Conservation (phyloP, 2,888 invertebrate genomes). For the Synergus itoensis region DNA sequence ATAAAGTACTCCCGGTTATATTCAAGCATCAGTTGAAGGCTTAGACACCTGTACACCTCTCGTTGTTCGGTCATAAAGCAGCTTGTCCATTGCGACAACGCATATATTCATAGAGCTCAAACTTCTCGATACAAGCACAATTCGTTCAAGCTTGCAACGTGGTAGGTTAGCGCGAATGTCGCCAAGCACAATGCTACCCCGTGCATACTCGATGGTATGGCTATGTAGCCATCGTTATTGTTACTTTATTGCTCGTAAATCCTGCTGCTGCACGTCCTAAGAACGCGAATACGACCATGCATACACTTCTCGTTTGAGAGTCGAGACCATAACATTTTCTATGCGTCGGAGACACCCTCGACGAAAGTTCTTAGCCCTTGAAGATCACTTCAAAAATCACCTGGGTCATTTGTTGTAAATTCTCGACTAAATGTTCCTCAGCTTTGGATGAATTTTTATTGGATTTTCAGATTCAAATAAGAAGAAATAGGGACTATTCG, state of each 20-base stretch:
- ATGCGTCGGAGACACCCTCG: neutral
- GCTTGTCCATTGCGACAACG: conserved; percentile 26
- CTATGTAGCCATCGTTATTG: conserved; percentile 52
- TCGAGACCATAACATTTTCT: conserved; percentile 7
- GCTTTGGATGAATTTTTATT: neutral
- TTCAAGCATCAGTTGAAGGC: neutral
- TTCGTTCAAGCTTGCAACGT: conserved; percentile 28
- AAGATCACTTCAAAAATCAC: neutral
- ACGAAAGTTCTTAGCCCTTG: neutral
- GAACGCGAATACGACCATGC: conserved; percentile 43
- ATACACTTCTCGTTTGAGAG: conserved; percentile 3
- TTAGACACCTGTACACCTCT: conserved; percentile 8
- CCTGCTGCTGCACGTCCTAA: conserved; percentile 46
- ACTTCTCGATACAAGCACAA: conserved; percentile 22
- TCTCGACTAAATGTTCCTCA: neutral
- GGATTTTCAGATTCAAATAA: no score
- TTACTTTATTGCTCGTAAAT: conserved; percentile 56
- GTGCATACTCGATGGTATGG: conserved; percentile 27
- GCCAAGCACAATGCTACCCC: neutral
- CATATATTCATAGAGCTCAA: conserved; percentile 23
- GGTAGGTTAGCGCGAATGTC: conserved; percentile 11
- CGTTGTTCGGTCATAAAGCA: neutral
- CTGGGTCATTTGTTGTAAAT: conserved; percentile 7
- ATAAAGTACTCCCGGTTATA: neutral
- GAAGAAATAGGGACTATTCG: no score